Percentiles rank a stretch among this genome's conserved stretches.
Conservation (phyloP, 2,113 vertebrate species). For the Saguinus midas region DNA sequence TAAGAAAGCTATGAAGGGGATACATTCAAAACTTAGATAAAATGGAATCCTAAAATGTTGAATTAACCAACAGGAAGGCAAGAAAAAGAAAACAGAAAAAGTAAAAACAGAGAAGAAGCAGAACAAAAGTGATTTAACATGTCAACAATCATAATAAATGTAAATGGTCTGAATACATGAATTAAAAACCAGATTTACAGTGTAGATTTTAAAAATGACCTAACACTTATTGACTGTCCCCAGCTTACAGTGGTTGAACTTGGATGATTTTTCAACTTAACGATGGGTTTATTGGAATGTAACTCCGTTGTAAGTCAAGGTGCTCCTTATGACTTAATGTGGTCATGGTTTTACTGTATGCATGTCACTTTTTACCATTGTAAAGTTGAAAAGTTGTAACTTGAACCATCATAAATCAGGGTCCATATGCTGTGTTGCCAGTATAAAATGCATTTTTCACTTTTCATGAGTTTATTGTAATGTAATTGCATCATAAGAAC, state of each 20-base stretch:
- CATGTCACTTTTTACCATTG: not conserved
- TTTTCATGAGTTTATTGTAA: not conserved
- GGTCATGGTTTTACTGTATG: not conserved
- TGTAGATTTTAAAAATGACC: not conserved
- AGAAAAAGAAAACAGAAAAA: slow-evolving; percentile 18
- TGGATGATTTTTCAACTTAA: not conserved
- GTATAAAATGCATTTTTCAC: not conserved
- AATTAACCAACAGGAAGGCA: not conserved
- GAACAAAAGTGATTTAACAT: not conserved
- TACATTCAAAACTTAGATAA: not conserved
- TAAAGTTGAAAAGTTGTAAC: not conserved
- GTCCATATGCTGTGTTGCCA: not conserved
- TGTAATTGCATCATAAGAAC: not conserved
- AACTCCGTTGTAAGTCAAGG: too few species aligned
- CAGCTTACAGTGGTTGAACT: not conserved
- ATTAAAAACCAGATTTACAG: not conserved
- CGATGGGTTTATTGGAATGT: not conserved
- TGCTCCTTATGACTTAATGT: too few species aligned
- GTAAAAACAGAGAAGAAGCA: not conserved
- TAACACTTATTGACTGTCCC: not conserved
- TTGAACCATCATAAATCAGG: not conserved
- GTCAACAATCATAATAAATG: not conserved
- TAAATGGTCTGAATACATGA: not conserved
- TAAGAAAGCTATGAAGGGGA: not conserved
- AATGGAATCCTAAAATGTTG: not conserved